These are phyloP conservation scores for Drosophila eugracilis DNA, from an alignment of 1,140 invertebrate genomes.

Conservation along the genomic window DNA sequence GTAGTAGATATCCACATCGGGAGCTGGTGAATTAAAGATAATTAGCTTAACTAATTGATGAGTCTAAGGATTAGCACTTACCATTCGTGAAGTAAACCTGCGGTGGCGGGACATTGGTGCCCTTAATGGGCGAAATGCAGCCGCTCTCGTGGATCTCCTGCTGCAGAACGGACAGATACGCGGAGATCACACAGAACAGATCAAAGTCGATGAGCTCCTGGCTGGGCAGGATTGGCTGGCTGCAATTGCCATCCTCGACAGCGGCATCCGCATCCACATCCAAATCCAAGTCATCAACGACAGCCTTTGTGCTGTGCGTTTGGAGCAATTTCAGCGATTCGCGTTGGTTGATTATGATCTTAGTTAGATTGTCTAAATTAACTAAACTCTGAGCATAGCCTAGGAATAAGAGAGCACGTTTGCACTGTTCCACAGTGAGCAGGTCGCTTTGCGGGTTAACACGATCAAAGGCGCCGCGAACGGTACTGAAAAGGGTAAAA, in stretches of 20 bases:
- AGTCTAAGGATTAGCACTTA: background rate
- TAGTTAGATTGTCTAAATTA: slow-evolving; percentile 83
- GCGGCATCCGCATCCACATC: too few relatives aligned
- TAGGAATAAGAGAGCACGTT: slow-evolving; percentile 84
- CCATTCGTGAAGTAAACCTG: slow-evolving; percentile 84
- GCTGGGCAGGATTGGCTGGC: slow-evolving; percentile 26
- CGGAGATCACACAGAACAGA: slow-evolving; percentile 83
- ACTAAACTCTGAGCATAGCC: slow-evolving; percentile 84
- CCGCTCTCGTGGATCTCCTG: slow-evolving; percentile 84
- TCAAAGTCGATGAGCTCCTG: slow-evolving; percentile 79
- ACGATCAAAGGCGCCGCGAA: slow-evolving; percentile 84
- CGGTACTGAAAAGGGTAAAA: slow-evolving; percentile 51
- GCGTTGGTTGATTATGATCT: slow-evolving; percentile 81
- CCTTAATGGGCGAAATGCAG: slow-evolving; percentile 84
- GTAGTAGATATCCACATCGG: slow-evolving; percentile 77
- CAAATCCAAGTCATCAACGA: slow-evolving; percentile 12
- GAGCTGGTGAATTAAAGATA: slow-evolving; percentile 19
- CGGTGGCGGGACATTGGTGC: slow-evolving; percentile 84
- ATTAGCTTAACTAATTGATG: background rate
- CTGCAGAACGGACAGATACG: slow-evolving; percentile 82
- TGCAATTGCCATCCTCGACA: slow-evolving; percentile 14
- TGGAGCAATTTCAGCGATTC: slow-evolving; percentile 78
- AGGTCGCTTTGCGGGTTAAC: slow-evolving; percentile 77
- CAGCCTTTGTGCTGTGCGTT: slow-evolving; percentile 52
- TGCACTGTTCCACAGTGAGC: slow-evolving; percentile 83